Evolutionary conservation across 53 echinoderm and acorn worm species (phyloP), one percentile per base, ranked within the genome.

Genomic region (Henricia sp.): DNA sequence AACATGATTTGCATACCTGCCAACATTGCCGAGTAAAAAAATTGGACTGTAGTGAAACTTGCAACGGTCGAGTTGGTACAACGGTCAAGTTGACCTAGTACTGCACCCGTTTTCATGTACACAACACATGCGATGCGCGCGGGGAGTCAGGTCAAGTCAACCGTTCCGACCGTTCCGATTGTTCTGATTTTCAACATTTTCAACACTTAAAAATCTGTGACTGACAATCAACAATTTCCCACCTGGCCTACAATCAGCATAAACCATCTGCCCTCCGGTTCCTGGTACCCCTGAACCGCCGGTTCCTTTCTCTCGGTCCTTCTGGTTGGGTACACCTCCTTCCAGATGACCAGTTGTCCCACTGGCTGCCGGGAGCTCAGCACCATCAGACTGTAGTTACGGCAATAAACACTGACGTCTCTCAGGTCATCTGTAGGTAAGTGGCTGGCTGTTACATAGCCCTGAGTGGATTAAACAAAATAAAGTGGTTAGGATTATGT

Each of bases 291-390:
- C 3, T 72, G 83, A 29, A 48, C 66, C 4, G 78, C 86, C 40
- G 39, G 43, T 37, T 84, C 83, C 36, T 69, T 77, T 24, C 73
- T 62, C 52, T 88, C 84, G 4, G 74, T 59, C 23, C 91, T 54
- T 30, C 92, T 80, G 2, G 97, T 90, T 0, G 97, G 97, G 82
- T 67, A 90, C 23, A 96, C 94, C 74, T 96, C 97, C 67, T 90
- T 89, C 97, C 97, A 96, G 46, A 96, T 89, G 73, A 96, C 94
- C 50, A 96, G 92, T 76, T 96, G 94, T 67, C 97, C 94, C 21
- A 96, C 91, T 2, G 84, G 83, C 40, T 91, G 91, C 46, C 94
- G 88, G 54, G 90, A 87, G 71, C 92, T 80, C 44, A 96, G 84
- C n/a, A 86, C 88, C 82, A 88, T 90, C 34, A 96, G 84, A 54